Evolutionary conservation across 2,888 invertebrate genomes (phyloP).

Genomic region (Lepidocyrtinus sp.): DNA sequence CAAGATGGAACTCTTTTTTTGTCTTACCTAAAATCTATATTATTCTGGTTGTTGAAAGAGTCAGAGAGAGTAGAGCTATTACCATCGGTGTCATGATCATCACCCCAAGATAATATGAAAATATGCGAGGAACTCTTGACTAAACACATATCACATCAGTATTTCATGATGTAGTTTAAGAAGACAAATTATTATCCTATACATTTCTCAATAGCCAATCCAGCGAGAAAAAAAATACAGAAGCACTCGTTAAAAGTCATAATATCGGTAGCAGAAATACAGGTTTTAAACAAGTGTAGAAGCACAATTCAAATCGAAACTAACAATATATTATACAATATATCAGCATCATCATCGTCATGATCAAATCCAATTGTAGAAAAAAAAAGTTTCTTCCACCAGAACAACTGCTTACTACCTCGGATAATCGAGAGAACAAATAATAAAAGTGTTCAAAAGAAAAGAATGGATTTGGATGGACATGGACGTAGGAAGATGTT

Average conservation of each 20-base stretch:
- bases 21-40: no score
- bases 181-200: slow-evolving; percentile 60
- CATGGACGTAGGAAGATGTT: neutral
- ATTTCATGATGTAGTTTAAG: slow-evolving; percentile 49
- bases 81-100: slow-evolving; percentile 7
- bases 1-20: no score
- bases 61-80: neutral
- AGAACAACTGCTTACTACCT: slow-evolving; percentile 50
- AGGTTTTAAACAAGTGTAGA: slow-evolving; percentile 17
- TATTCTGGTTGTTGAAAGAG: no score
- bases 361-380: neutral
- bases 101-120: slow-evolving; percentile 7
- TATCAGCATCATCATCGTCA: slow-evolving; percentile 36
- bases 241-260: slow-evolving; percentile 17
- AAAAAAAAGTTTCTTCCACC: slow-evolving; percentile 1
- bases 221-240: slow-evolving; percentile 18
- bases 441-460: slow-evolving; percentile 51
- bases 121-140: neutral
- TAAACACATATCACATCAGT: slow-evolving; percentile 17
- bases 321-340: slow-evolving; percentile 20
- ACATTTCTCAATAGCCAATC: slow-evolving; percentile 30
- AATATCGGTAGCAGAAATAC: slow-evolving; percentile 21
- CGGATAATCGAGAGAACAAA: slow-evolving; percentile 50
- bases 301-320: slow-evolving; percentile 19
- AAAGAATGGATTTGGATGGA: slow-evolving; percentile 43